Base-by-base conservation (phyloP, 2,797 vertebrate species). In the Fistularia tabacaria region DNA sequence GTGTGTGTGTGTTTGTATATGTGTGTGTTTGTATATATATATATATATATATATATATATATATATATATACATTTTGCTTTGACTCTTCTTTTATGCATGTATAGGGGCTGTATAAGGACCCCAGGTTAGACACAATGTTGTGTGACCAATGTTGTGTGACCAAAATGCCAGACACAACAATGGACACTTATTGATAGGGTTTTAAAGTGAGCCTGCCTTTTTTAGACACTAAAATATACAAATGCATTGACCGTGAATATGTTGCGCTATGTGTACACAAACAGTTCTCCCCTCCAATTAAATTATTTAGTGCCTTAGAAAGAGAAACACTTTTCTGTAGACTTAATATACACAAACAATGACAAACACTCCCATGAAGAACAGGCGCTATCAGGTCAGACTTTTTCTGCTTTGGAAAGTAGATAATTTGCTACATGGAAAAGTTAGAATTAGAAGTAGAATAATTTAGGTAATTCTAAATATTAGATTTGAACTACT, bases 181-280 rank as follows among this genome's bases (percentile, higher is more conserved):
- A 60, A 50, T 68, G 38, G 25, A 14, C 43, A 5, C 25, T 25
- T 5, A 25, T 25, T 25, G 25, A 25, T 3, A 25, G 49, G 54
- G 56, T 46, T 64, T 15, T 14, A 1, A 7, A n/a, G 43, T 6
- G 39, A 50, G 38, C 9, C 41, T 12, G 8, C 43, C 44, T 39
- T 61, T 55, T 50, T 57, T 41, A 40, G 78, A 84, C 70, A 56
- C 80, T 76, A 49, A 87, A 86, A 87, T 82, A 87, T 80, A 87
- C 82, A 87, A 66, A 76, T 58, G 60, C n/a, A 9, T 58, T 60
- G 58, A 51, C 50, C 14, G 10, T 40, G 59, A 57, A 61, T 69
- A 65, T 66, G 62, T 57, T 57, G 64, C 51, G 73, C 50, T 48
- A 10, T 50, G 49, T 59, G 51, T 57, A 76, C 70, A 75, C 80